Base-by-base conservation (phyloP, 2,888 invertebrate species). In the Octonoba sinensis region DNA sequence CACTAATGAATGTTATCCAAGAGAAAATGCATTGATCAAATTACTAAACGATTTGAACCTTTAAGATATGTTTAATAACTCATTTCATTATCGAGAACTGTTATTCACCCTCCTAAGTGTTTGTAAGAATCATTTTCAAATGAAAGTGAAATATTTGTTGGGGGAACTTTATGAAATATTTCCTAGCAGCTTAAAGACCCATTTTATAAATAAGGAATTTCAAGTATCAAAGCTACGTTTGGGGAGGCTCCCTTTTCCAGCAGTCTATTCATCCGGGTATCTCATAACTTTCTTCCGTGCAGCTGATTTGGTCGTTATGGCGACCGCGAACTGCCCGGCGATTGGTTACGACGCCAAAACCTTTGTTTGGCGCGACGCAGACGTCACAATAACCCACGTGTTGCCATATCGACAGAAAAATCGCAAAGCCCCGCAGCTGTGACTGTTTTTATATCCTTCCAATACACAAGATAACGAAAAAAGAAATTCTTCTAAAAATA, bases 391-490 rank as follows among this genome's bases (percentile, higher is more conserved):
- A 75, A 27, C 51, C 67, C 82, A 82, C 82, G 75, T 82, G 82
- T 82, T 82, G 82, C 82, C 82, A 82, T 82, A 82, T 75, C 82
- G 75, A 75, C 82, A 75, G 75, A 82, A 69, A 73, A 82, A 74
- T 73, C 59, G 70, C 59, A 65, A 62, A 67, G 66, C 70, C 24
- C 70, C 46, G 65, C 81, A 81, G 81, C 81, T 81, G 81, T 73
- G 69, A 81, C 81, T 81, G 81, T 81, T 79, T 79, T 79, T 73
- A 79, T 66, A 65, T 72, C 78, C 66, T 27, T 66, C 81, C 74
- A 74, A 69, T 81, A 81, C 81, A 71, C 62, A 77, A 36, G 66
- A 36, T 59, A 71, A 65, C 59, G 46, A 49, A 79, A 79, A 72
- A 79, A 79, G 59, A 65, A 66, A 59, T 60, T 62, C 51, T 59